Conservation (phyloP, 2,113 vertebrate species). For the Cheilinus undulatus region DNA sequence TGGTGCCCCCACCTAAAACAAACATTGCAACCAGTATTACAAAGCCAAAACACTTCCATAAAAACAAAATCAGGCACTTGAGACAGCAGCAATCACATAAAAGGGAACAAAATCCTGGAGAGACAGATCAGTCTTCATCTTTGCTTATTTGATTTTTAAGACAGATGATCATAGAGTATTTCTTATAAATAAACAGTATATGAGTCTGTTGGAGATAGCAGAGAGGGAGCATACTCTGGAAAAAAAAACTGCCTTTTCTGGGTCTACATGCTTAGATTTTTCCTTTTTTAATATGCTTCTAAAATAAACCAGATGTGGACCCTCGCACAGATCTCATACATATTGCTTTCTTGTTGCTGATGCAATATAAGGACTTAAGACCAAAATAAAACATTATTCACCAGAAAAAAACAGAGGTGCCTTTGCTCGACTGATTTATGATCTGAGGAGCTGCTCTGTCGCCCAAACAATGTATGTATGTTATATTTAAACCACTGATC, state of each 20-base stretch:
- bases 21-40: no score
- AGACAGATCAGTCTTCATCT: neutral
- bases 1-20: no score
- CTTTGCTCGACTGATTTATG: slow-evolving; percentile 18
- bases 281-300: neutral
- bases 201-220: neutral
- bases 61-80: no score
- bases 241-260: neutral
- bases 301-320: slow-evolving; percentile 3
- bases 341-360: slow-evolving; percentile 15
- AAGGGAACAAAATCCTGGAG: neutral
- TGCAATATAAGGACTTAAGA: slow-evolving; percentile 25
- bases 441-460: slow-evolving; percentile 8
- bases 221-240: neutral
- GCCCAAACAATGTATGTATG: neutral
- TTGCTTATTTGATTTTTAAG: neutral
- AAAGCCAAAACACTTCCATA: no score
- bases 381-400: slow-evolving; percentile 25
- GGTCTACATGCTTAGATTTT: neutral
- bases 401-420: slow-evolving; percentile 7
- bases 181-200: neutral
- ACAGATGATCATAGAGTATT: neutral
- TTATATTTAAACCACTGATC: slow-evolving; percentile 27
- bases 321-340: slow-evolving; percentile 4
- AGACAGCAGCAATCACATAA: neutral